Conservation (phyloP, 2,113 vertebrate species). For the Montifringilla adamsi region DNA sequence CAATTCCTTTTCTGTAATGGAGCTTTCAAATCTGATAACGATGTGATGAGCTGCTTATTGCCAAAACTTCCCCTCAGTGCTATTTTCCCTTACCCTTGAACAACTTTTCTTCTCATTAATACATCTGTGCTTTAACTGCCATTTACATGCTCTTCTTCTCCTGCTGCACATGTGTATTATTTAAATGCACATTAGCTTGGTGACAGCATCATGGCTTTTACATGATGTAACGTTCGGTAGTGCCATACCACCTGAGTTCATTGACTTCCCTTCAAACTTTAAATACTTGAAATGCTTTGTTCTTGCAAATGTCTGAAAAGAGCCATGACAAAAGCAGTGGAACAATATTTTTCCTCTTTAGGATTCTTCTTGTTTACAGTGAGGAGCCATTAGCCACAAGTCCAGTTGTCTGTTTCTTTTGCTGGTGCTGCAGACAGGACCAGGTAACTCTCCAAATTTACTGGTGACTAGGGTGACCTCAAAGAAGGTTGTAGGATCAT, state of each 20-base stretch:
- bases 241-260: not conserved
- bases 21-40: not conserved
- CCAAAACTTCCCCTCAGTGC: not conserved
- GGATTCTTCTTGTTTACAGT: not conserved
- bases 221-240: not conserved
- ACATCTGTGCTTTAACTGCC: not conserved
- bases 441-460: not conserved
- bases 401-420: not conserved
- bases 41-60: not conserved
- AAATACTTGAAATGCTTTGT: not conserved
- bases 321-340: not conserved
- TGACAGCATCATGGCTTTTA: not conserved
- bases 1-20: not conserved
- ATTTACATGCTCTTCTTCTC: not conserved
- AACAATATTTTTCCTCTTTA: not conserved
- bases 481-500: not conserved
- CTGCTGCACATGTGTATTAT: not conserved
- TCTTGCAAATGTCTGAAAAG: not conserved
- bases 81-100: not conserved
- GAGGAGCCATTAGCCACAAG: not conserved
- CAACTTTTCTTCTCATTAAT: not conserved
- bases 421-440: not conserved
- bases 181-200: not conserved
- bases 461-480: not conserved
- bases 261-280: not conserved